Evolutionary conservation across 2,797 vertebrate species (phyloP).

Genomic region (Melanotaenia parkinsoni): DNA sequence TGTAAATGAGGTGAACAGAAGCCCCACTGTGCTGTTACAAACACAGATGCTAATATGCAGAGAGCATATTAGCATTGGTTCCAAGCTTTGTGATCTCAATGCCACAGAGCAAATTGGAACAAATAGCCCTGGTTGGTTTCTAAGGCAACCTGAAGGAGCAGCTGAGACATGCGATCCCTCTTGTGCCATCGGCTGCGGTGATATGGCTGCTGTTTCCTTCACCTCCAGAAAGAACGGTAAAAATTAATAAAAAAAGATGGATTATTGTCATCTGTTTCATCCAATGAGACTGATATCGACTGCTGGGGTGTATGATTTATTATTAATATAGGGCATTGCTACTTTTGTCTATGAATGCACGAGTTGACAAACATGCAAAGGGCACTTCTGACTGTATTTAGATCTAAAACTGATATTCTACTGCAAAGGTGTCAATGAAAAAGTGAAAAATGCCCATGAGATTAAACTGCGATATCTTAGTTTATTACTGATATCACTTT

Average conservation of each 20-base stretch:
- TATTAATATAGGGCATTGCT: not conserved
- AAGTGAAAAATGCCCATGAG: not conserved
- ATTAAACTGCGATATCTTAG: not conserved
- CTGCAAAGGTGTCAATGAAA: not conserved
- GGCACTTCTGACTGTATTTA: not conserved
- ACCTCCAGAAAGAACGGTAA: slow-evolving; percentile 5
- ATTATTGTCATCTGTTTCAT: not conserved
- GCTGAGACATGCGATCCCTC: slow-evolving; percentile 50
- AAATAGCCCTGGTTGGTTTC: slow-evolving; percentile 75
- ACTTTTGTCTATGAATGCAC: not conserved
- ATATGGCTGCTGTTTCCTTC: slow-evolving; percentile 47
- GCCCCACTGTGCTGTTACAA: slow-evolving; percentile 41
- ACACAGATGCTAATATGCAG: slow-evolving; percentile 61
- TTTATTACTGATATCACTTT: not conserved
- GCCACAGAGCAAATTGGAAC: slow-evolving; percentile 75
- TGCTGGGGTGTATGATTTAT: not conserved
- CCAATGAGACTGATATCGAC: not conserved
- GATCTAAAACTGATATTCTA: not conserved
- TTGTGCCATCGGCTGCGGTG: slow-evolving; percentile 32
- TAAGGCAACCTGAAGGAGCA: slow-evolving; percentile 71
- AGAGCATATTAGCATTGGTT: slow-evolving; percentile 51
- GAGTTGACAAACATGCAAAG: slow-evolving; percentile 1
- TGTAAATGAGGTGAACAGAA: slow-evolving; percentile 37
- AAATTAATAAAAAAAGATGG: not conserved
- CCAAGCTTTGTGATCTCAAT: slow-evolving; percentile 70